These are phyloP conservation scores for Fringilla coelebs DNA, from an alignment of 2,797 vertebrate genomes.

Conservation along the genomic window DNA sequence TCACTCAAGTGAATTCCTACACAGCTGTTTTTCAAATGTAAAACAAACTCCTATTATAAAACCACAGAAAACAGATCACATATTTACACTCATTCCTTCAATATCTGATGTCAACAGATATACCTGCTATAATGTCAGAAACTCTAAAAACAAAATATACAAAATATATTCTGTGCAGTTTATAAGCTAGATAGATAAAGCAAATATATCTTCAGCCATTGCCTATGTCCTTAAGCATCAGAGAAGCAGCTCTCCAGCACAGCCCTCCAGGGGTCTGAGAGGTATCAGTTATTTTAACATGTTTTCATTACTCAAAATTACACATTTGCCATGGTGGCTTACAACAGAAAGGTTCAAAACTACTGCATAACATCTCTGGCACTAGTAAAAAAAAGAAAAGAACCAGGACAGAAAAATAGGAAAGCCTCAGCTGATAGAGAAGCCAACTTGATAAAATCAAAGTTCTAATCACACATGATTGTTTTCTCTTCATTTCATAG, in stretches of 20 bases:
- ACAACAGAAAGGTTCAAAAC: neutral
- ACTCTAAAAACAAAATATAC: neutral
- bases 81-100: neutral
- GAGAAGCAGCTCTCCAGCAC: neutral
- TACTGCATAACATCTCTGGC: neutral
- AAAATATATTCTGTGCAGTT: neutral
- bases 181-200: neutral
- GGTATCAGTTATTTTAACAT: neutral
- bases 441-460: neutral
- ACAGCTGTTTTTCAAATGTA: neutral
- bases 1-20: neutral
- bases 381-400: neutral
- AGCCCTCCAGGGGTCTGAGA: neutral
- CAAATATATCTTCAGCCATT: neutral
- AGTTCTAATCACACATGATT: neutral
- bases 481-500: neutral
- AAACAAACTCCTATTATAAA: neutral
- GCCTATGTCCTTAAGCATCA: neutral
- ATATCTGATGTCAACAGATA: neutral
- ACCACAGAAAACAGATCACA: neutral
- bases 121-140: neutral
- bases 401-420: neutral
- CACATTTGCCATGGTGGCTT: rapidly evolving
- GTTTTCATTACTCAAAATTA: neutral
- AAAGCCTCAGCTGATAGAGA: neutral